Evolutionary conservation across 2,888 invertebrate genomes (phyloP).

Genomic region (Sipha maydis): DNA sequence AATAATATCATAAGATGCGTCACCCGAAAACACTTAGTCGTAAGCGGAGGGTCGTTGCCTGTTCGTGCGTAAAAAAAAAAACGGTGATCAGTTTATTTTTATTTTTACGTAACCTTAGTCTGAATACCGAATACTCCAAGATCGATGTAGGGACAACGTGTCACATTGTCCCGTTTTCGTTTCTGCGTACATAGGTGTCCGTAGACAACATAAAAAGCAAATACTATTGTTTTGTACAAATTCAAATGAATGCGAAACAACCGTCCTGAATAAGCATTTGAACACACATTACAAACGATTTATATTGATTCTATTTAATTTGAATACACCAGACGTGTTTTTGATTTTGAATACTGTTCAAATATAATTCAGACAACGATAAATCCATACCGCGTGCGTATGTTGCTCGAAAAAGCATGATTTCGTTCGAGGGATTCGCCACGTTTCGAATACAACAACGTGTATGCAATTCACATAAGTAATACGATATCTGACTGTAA

Average conservation of each 20-base stretch:
- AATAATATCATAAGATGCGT: constrained; percentile 14
- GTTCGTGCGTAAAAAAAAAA: constrained; percentile 11
- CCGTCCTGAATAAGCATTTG: too few relatives aligned
- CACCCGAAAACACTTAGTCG: constrained; percentile 38
- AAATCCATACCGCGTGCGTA: too few relatives aligned
- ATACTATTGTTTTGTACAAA: not conserved
- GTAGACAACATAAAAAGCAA: not conserved
- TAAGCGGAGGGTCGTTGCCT: not conserved
- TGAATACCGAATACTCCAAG: not conserved
- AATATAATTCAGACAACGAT: too few relatives aligned
- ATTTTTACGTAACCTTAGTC: not conserved
- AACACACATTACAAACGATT: too few relatives aligned
- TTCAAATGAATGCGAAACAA: not conserved
- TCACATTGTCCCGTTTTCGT: not conserved
- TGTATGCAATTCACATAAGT: not conserved
- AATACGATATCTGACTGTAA: not conserved
- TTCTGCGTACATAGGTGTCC: too few relatives aligned
- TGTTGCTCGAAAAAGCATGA: too few relatives aligned
- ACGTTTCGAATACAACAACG: not conserved
- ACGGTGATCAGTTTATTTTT: not conserved
- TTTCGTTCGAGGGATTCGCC: too few relatives aligned
- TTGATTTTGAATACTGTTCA: too few relatives aligned
- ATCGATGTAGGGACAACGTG: not conserved
- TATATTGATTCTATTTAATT: too few relatives aligned
- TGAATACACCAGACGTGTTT: too few relatives aligned